Conservation (phyloP, 2,888 invertebrate genomes). For the Calameuta idolon region DNA sequence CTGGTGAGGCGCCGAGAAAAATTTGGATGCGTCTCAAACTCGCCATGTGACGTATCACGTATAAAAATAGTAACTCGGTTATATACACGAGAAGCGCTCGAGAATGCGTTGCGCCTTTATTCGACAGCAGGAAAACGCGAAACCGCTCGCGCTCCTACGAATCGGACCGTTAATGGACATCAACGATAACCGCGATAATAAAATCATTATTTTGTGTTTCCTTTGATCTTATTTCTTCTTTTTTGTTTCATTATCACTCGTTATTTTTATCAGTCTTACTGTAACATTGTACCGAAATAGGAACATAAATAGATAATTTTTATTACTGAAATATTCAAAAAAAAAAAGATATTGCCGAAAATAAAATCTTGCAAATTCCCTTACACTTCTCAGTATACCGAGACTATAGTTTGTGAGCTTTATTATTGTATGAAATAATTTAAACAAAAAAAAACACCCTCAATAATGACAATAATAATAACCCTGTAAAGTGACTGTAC, state of each 20-base stretch:
- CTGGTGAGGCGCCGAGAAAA: slow-evolving; percentile 8
- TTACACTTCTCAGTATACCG: too few relatives aligned
- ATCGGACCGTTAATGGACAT: not conserved
- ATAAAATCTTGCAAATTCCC: too few relatives aligned
- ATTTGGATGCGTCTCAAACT: slow-evolving; percentile 10
- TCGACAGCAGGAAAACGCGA: not conserved
- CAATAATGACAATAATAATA: too few relatives aligned
- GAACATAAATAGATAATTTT: not conserved
- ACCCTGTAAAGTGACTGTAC: too few relatives aligned
- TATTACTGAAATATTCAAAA: not conserved
- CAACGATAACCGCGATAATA: too few relatives aligned
- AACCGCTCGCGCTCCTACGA: not conserved
- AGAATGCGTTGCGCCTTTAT: not conserved
- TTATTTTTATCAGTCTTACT: not conserved
- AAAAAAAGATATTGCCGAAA: too few relatives aligned
- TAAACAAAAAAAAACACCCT: too few relatives aligned
- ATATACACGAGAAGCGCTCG: not conserved
- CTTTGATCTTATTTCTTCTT: not conserved
- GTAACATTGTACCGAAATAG: not conserved
- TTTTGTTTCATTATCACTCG: too few relatives aligned
- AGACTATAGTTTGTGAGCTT: too few relatives aligned
- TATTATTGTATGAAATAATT: too few relatives aligned
- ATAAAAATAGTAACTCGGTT: not conserved
- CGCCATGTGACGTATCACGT: not conserved
- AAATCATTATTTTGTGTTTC: too few relatives aligned